Conservation (phyloP, 2,113 vertebrate species). For the Cyphomyrus discorhynchus region DNA sequence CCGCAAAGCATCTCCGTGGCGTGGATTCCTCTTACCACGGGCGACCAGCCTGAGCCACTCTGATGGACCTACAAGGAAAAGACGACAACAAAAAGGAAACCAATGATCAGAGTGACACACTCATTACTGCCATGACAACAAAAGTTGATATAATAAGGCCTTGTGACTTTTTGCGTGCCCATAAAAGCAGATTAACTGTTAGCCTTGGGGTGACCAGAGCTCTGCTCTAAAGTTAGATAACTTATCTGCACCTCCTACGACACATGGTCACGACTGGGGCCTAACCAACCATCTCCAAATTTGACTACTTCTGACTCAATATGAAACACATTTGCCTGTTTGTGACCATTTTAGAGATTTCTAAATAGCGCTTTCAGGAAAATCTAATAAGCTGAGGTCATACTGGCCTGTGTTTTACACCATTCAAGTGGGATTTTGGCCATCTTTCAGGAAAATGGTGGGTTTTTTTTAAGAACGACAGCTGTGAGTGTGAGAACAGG, state of each 20-base stretch:
- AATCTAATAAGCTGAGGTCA: background rate
- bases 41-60: conserved; percentile 96
- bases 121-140: background rate
- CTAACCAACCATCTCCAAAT: background rate
- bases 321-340: background rate
- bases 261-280: background rate
- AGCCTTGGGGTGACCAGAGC: background rate
- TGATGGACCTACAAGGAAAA: conserved; percentile 77
- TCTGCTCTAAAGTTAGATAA: background rate
- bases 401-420: background rate
- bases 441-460: background rate
- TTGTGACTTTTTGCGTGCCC: background rate
- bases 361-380: background rate
- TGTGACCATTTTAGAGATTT: background rate
- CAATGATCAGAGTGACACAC: background rate
- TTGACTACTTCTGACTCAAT: background rate
- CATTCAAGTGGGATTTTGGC: background rate
- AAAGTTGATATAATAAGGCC: background rate
- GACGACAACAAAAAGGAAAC: background rate
- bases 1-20: background rate
- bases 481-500: background rate
- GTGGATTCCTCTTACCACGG: conserved; percentile 77
- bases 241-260: background rate
- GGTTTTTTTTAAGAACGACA: background rate
- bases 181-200: background rate